phyloP scores from a whole-genome alignment of 2,113 vertebrate species.

The Gadus chalcogrammus region DNA sequence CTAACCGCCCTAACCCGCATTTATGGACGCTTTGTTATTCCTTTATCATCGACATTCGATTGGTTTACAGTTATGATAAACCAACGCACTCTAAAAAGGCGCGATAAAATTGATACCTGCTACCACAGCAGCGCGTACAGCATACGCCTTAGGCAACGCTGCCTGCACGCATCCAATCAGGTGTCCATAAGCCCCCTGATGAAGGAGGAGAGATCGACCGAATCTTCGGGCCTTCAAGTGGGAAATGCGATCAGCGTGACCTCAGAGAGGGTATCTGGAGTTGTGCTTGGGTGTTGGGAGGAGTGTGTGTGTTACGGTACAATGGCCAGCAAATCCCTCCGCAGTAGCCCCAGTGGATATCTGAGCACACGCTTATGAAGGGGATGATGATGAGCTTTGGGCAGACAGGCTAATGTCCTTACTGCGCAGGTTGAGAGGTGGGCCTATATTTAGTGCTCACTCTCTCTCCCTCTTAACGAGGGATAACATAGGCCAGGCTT shows the following conservation, averaged over 20 bases:
- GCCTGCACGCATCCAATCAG: conserved; percentile 28
- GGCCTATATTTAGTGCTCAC: conserved; percentile 65
- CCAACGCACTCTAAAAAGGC: no score
- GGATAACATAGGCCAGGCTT: conserved; percentile 52
- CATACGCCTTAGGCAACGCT: no score
- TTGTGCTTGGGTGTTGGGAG: conserved; percentile 1
- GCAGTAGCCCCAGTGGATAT: conserved; percentile 43
- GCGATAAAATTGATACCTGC: no score
- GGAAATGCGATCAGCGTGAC: conserved; percentile 21
- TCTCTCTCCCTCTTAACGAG: conserved; percentile 59
- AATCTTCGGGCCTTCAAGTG: conserved; percentile 26
- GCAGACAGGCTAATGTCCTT: conserved; percentile 67
- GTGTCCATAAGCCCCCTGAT: conserved; percentile 41
- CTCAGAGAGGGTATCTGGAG: conserved; percentile 23
- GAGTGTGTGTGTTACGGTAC: conserved; percentile 51
- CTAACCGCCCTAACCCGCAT: no score
- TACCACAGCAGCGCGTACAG: no score
- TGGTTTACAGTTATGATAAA: no score
- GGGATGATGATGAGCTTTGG: conserved; percentile 67
- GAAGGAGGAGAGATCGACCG: conserved; percentile 61
- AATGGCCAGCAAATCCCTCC: conserved; percentile 49
- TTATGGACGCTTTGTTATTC: no score
- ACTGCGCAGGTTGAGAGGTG: conserved; percentile 49
- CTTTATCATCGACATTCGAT: no score
- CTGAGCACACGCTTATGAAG: conserved; percentile 47